phyloP scores from a whole-genome alignment of 2,797 vertebrate species.

The Delichon dasypus region DNA sequence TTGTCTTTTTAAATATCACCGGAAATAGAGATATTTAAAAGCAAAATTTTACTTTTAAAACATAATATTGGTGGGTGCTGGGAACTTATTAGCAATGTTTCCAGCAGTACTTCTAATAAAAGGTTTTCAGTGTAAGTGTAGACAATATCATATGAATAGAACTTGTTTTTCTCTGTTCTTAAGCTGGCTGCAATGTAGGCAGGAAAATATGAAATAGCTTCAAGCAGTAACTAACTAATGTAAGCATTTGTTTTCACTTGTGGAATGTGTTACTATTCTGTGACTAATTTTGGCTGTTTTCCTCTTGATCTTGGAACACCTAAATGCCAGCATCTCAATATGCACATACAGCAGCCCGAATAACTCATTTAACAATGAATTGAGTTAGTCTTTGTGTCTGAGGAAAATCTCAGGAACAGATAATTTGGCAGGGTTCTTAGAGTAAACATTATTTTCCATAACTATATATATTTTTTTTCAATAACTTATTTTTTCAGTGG shows the following conservation, averaged over 20 bases:
- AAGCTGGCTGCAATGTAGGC: conserved; percentile 23
- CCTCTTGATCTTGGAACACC: conserved; percentile 19
- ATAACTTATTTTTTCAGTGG: not conserved
- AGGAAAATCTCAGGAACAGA: conserved; percentile 5
- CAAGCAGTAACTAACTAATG: conserved; percentile 55
- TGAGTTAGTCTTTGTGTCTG: conserved; percentile 30
- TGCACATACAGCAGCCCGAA: not conserved
- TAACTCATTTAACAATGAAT: conserved; percentile 13
- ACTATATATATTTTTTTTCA: not conserved
- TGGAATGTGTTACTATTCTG: conserved; percentile 37
- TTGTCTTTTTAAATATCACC: not conserved
- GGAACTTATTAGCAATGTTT: not conserved
- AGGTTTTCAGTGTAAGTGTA: not conserved
- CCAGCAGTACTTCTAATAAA: not conserved
- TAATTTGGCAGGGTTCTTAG: conserved; percentile 17
- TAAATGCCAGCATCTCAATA: conserved; percentile 4
- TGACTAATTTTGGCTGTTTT: conserved; percentile 38
- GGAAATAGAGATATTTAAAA: not conserved
- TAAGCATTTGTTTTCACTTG: conserved; percentile 50
- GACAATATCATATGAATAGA: not conserved
- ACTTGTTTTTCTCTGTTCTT: conserved; percentile 15
- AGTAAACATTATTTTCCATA: not conserved
- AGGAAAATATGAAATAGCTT: conserved; percentile 60
- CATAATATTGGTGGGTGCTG: not conserved
- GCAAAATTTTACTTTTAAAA: not conserved